Percentiles rank a stretch among this genome's conserved stretches.
These are phyloP conservation scores for Nothoprocta perdicaria DNA, from an alignment of 2,113 vertebrate species.

Conservation along the genomic window DNA sequence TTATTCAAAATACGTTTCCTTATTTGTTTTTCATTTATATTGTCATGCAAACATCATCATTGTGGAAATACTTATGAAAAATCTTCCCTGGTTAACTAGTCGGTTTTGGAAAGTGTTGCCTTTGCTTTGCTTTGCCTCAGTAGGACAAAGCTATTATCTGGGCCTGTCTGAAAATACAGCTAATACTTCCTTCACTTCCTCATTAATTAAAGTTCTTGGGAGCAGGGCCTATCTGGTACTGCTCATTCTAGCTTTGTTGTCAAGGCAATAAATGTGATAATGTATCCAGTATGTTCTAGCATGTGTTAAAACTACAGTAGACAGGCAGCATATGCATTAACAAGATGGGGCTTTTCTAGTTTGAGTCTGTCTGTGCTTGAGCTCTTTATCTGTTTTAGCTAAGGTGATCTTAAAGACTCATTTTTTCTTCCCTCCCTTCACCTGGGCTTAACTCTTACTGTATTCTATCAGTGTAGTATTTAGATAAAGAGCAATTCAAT, in stretches of 20 bases:
- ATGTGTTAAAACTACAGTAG: constrained; percentile 54
- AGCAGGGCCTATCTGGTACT: background rate
- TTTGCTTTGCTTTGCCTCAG: background rate
- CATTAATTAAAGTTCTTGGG: background rate
- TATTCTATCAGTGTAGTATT: background rate
- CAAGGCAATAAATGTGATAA: constrained; percentile 61
- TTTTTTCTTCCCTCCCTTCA: background rate
- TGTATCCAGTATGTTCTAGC: constrained; percentile 44
- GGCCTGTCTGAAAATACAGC: background rate
- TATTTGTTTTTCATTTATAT: background rate
- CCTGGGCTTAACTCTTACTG: background rate
- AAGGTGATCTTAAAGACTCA: background rate
- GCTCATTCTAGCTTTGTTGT: constrained; percentile 61
- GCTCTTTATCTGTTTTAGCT: constrained; percentile 21
- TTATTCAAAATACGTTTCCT: background rate
- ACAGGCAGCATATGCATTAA: constrained; percentile 41
- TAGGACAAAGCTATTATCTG: background rate
- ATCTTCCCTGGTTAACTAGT: background rate
- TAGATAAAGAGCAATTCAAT: background rate
- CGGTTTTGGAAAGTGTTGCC: background rate
- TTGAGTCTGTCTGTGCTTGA: constrained; percentile 35
- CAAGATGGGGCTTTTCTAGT: constrained; percentile 52
- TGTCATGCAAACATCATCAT: background rate
- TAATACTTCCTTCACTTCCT: background rate
- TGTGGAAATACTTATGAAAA: background rate